Conservation (phyloP, 2,797 vertebrate species). For the Acomys russatus region DNA sequence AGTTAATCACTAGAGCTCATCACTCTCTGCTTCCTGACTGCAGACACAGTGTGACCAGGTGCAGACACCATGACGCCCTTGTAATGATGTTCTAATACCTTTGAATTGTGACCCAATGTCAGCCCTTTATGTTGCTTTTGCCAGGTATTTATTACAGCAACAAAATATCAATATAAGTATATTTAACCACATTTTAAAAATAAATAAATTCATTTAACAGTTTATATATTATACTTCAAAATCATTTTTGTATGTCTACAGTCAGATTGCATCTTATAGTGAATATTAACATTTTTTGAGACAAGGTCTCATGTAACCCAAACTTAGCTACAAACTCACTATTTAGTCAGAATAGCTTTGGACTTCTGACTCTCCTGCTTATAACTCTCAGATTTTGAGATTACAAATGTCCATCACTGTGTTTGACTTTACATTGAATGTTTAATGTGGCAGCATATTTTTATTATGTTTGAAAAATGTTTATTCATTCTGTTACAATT, state of each 20-base stretch:
- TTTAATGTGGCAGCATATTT: not conserved
- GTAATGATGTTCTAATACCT: not conserved
- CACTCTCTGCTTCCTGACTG: not conserved
- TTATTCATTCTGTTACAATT: conserved; percentile 10
- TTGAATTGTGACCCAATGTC: not conserved
- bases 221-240: not conserved
- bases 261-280: not conserved
- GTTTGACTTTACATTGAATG: not conserved
- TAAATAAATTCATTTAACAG: not conserved
- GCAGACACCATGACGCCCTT: not conserved
- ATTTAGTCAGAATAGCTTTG: not conserved
- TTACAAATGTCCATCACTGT: not conserved
- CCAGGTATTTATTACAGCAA: not conserved
- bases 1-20: not conserved
- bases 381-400: not conserved
- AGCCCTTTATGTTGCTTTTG: not conserved
- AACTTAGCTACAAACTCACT: not conserved
- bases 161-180: not conserved
- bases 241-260: conserved; percentile 43
- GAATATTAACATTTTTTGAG: not conserved
- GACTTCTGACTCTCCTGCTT: not conserved
- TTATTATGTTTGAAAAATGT: conserved; percentile 41
- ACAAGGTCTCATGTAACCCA: not conserved
- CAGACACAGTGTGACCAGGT: not conserved
- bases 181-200: not conserved